Conservation (phyloP, 1,140 invertebrate genomes). For the Macrobrachium nipponense region DNA sequence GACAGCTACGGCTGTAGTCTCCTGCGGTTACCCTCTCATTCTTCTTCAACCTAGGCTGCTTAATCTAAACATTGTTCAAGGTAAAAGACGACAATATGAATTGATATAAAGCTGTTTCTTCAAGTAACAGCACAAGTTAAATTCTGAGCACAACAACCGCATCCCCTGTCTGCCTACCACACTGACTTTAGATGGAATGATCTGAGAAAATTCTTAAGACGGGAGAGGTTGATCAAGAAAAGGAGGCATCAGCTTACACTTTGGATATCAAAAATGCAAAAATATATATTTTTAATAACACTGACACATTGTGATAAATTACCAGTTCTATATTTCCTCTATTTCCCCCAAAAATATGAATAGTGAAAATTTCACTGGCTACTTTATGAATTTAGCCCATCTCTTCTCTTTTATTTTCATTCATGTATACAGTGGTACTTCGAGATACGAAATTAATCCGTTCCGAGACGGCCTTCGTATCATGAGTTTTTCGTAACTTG, state of each 20-base stretch:
- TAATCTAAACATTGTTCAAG: conserved; percentile 45
- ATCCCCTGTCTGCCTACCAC: conserved; percentile 60
- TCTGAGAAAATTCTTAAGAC: conserved; percentile 55
- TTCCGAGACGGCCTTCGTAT: no score
- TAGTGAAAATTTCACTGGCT: conserved; percentile 55
- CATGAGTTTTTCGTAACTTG: no score
- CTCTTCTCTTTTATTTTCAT: conserved; percentile 60
- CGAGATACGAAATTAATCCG: no score
- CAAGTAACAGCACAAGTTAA: conserved; percentile 52
- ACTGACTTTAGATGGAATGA: conserved; percentile 59
- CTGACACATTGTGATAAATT: conserved; percentile 58
- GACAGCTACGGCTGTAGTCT: conserved; percentile 60
- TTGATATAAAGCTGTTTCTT: conserved; percentile 57
- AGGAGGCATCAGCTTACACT: conserved; percentile 59
- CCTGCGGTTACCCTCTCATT: conserved; percentile 45
- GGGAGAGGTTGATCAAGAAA: conserved; percentile 53
- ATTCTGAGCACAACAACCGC: conserved; percentile 59
- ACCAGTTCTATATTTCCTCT: conserved; percentile 57
- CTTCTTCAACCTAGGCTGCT: conserved; percentile 15
- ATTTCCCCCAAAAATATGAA: conserved; percentile 59
- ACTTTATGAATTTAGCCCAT: conserved; percentile 57
- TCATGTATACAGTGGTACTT: conserved; percentile 43
- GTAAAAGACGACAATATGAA: conserved; percentile 56
- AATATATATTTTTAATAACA: conserved; percentile 64
- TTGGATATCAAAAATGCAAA: conserved; percentile 63